Base-by-base conservation (phyloP, 2,797 vertebrate genomes). In the Buceros bicornis region DNA sequence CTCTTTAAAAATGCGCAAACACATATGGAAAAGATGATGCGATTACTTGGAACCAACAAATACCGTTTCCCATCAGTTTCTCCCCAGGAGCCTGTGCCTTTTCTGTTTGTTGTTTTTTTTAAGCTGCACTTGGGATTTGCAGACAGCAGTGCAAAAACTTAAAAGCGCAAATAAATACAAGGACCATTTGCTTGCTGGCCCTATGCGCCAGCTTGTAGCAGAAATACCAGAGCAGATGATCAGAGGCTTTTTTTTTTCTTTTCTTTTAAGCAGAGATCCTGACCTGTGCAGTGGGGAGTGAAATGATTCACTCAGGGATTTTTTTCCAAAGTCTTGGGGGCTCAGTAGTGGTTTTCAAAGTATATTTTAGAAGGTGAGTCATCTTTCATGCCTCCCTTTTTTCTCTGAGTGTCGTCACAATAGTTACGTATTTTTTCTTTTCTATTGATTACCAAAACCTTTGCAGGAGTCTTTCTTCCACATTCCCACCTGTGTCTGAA, bases 161-260 rank as follows among this genome's bases (percentile, higher is more conserved):
- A 65, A 88, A 93, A 91, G 87, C 89, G 82, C 87, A 93, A 83
- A 90, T 56, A 82, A 91, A 82, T 20, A 43, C 76, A 89, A 40
- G 67, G 67, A 54, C 80, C 90, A 54, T 95, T 95, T 93, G 33
- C 73, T 91, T 54, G 62, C 88, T 93, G 86, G 73, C 82, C 74
- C 56, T 31, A 24, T 19, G 77, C 60, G 79, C 47, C 48, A 51
- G 80, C 74, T 86, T 85, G 72, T 73, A 82, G 87, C 94, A 94
- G 73, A 89, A 89, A 82, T 84, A 92, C 80, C 58, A 79, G 73
- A 92, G 58, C 47, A 76, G 54, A 87, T 54, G 88, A 91, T 88
- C 90, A 72, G 77, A 95, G 47, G 37, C 21, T 31, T 82, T 84
- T 76, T 60, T 62, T 73, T 45, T 56, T 16, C 26, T 72, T 84